Conservation (phyloP, 2,113 vertebrate species). For the Anarrhichthys ocellatus region DNA sequence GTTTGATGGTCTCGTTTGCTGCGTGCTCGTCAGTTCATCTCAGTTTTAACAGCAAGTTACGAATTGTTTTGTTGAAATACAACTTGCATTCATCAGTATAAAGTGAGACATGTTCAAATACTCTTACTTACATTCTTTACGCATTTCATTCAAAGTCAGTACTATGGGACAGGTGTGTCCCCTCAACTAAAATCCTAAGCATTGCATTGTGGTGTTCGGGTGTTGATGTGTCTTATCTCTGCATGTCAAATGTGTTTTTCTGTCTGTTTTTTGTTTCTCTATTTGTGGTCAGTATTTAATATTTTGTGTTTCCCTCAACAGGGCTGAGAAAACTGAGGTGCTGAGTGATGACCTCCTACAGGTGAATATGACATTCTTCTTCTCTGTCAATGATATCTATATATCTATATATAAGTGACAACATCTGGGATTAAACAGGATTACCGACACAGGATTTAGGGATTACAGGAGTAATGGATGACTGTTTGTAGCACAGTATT, state of each 20-base stretch:
- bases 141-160: neutral
- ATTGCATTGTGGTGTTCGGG: neutral
- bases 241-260: neutral
- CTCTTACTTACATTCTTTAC: neutral
- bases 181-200: too few species aligned
- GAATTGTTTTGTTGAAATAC: neutral
- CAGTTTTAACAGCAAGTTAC: slow-evolving; percentile 13
- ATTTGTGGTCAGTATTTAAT: slow-evolving; percentile 21
- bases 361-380: slow-evolving; percentile 79
- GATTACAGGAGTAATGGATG: neutral
- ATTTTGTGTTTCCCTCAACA: slow-evolving; percentile 74
- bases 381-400: neutral
- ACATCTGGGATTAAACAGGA: neutral
- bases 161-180: neutral
- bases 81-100: neutral
- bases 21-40: neutral
- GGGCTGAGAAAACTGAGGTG: slow-evolving; percentile 98
- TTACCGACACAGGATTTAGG: neutral
- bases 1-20: neutral
- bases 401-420: neutral
- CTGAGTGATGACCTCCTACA: slow-evolving; percentile 95
- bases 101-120: neutral
- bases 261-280: neutral
- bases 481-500: neutral
- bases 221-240: slow-evolving; percentile 1